Evolutionary conservation across 2,113 vertebrate species (phyloP).

Genomic region (Isurus oxyrinchus): DNA sequence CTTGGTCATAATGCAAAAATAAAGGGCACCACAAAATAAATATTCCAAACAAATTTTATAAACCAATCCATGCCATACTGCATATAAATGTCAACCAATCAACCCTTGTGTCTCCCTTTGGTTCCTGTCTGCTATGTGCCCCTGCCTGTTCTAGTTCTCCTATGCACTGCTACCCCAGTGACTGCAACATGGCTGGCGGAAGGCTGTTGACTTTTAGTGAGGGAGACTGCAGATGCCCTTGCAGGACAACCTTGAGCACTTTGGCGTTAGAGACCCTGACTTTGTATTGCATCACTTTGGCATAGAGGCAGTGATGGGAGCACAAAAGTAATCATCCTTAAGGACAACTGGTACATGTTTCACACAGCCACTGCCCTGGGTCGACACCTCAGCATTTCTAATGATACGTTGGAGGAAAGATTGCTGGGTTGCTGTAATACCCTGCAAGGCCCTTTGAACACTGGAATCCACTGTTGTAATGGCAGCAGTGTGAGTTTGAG

Average conservation of each 20-base stretch:
- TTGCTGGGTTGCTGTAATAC: background rate
- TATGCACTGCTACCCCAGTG: background rate
- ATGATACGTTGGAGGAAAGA: background rate
- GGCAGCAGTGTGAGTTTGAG: background rate
- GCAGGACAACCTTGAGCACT: background rate
- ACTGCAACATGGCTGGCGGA: background rate
- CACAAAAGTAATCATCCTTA: background rate
- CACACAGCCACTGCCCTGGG: too few species aligned
- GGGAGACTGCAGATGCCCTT: background rate
- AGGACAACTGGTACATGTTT: background rate
- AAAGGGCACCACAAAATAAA: background rate
- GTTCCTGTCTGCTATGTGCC: background rate
- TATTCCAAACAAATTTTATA: background rate
- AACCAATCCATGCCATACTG: background rate
- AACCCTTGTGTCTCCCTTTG: background rate
- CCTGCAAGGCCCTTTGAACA: background rate
- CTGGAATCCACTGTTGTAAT: background rate
- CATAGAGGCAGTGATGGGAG: background rate
- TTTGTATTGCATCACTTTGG: background rate
- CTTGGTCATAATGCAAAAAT: background rate
- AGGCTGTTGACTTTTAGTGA: background rate
- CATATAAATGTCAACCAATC: background rate
- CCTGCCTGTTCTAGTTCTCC: background rate
- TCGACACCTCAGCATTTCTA: background rate
- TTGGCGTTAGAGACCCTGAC: background rate